Conservation (phyloP, 30 jellyfish, hydroid and myxozoan genomes). For the Hydractinia echinata region DNA sequence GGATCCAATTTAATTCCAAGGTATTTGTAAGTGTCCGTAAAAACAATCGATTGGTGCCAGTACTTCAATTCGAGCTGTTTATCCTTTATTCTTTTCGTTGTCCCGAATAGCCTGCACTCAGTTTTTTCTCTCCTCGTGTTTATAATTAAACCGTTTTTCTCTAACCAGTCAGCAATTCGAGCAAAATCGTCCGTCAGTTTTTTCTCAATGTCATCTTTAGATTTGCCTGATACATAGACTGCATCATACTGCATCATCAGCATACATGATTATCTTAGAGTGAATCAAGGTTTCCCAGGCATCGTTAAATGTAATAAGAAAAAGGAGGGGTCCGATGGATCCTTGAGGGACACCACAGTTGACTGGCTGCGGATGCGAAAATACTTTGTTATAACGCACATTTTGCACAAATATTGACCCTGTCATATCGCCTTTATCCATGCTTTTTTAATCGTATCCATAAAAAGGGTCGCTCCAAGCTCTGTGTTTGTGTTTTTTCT, state of each 20-base stretch:
- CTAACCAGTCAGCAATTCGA: too few species aligned
- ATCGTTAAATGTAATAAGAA: not conserved
- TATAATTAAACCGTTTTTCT: too few species aligned
- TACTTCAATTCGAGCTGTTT: too few species aligned
- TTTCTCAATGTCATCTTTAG: too few species aligned
- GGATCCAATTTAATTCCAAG: too few species aligned
- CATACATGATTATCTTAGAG: not conserved
- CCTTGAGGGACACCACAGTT: constrained; percentile 5
- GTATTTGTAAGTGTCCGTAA: too few species aligned
- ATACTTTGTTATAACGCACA: not conserved
- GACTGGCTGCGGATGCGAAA: not conserved
- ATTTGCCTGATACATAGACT: not conserved
- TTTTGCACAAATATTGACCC: constrained; percentile 37
- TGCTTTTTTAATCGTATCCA: constrained; percentile 36
- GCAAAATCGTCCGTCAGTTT: too few species aligned
- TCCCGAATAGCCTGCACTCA: too few species aligned
- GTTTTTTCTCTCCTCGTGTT: too few species aligned
- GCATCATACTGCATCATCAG: not conserved
- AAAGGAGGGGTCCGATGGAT: not conserved
- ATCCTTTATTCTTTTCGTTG: too few species aligned
- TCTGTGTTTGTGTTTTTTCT: constrained; percentile 43
- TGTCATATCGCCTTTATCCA: constrained; percentile 43
- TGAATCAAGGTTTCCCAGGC: not conserved
- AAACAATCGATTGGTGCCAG: too few species aligned
- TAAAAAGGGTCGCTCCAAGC: constrained; percentile 52